Percentiles rank a stretch among this genome's conserved stretches.
Conservation (phyloP, 2,888 invertebrate species). For the Muschampia plurimacula region DNA sequence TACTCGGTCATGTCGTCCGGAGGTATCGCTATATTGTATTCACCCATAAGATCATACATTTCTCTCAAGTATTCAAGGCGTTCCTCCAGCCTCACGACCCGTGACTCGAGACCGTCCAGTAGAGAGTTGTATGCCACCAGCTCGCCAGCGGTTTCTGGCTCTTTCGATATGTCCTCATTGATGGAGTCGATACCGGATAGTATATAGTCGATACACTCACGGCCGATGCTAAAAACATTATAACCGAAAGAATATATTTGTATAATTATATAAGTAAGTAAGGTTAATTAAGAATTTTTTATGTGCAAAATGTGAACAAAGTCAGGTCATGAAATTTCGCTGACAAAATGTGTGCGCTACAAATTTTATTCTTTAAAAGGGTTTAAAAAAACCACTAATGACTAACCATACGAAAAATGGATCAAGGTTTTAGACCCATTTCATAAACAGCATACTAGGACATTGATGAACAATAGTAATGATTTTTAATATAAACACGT, state of each 20-base stretch:
- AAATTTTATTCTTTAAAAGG: too few relatives aligned
- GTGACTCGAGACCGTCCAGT: constrained; percentile 87
- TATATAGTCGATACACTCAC: constrained; percentile 85
- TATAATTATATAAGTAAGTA: too few relatives aligned
- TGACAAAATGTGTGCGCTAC: too few relatives aligned
- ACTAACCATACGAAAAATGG: too few relatives aligned
- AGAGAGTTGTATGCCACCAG: constrained; percentile 90
- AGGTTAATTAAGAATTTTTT: too few relatives aligned
- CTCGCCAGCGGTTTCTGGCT: constrained; percentile 90
- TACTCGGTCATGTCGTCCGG: constrained; percentile 89
- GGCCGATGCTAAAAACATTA: constrained; percentile 84
- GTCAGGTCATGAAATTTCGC: too few relatives aligned
- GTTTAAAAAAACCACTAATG: too few relatives aligned
- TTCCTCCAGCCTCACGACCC: constrained; percentile 89
- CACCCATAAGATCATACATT: constrained; percentile 93
- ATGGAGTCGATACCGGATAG: constrained; percentile 88
- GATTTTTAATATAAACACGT: not conserved
- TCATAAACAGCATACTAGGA: too few relatives aligned
- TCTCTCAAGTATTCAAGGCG: constrained; percentile 93
- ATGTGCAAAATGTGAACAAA: too few relatives aligned
- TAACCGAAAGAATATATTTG: too few relatives aligned
- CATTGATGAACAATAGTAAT: too few relatives aligned
- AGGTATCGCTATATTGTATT: constrained; percentile 90
- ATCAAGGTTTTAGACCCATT: too few relatives aligned
- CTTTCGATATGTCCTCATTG: constrained; percentile 86